Evolutionary conservation across 2,797 vertebrate species (phyloP), one percentile per base, ranked within the genome.

Genomic region (Chelidonichthys spinosus): DNA sequence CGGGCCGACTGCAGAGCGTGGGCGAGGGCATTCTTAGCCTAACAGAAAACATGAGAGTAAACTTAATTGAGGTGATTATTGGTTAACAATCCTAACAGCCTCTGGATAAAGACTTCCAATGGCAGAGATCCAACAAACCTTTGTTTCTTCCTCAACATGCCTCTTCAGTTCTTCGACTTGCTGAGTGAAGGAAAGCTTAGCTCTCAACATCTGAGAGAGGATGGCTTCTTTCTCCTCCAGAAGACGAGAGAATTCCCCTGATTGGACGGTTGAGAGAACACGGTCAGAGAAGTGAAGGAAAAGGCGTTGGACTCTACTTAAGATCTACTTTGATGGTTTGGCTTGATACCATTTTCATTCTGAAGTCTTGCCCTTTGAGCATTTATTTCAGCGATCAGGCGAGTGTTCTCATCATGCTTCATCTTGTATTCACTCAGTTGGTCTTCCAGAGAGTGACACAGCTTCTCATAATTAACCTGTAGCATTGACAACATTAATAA

Each of bases 111-210:
- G 9, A 33, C 7, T 36, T 50, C 7, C 13, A 37, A 14, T 5
- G 25, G 6, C 25, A 1, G 25, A 25, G 25, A 25, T 25, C 25
- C 25, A 47, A 72, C 82, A 81, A 56, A 86, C 87, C 96, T 96
- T 89, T 87, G 94, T 46, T 65, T 92, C 90, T 44, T 92, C 90
- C 9, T 97, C 96, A 68, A 94, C 81, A 46, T 96, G 95, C 62
- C 95, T 90, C 78, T 96, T 97, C 62, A 96, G 46, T 71, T 97
- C 96, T 63, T 97, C 96, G 66, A 94, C 88, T 82, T 96, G 95
- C 63, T 96, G 96, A 4, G 93, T 94, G 66, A 95, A 96, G 39
- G 93, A 94, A 66, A 95, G 94, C 60, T 97, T 97, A 13, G 93
- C 90, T 87, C 95, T 93, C 15, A 93, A 92, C 14, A 96, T 89